phyloP scores from a whole-genome alignment of 2,888 invertebrate species.

The Drosophila rellima region DNA sequence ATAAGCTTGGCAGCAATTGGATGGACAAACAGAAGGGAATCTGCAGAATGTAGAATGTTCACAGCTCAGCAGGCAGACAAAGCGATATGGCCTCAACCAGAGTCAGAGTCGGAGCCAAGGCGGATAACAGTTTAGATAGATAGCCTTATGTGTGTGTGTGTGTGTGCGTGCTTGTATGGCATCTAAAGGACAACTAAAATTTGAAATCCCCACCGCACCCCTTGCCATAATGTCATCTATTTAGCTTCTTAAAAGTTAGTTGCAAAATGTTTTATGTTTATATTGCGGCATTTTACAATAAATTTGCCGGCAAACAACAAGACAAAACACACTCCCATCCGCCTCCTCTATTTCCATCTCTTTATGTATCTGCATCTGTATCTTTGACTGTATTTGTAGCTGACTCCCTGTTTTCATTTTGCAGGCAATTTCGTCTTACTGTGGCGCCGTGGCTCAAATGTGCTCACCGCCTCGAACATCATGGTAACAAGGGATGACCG shows the following conservation, averaged over 20 bases:
- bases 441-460: conserved; percentile 90
- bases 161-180: conserved; percentile 6
- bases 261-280: conserved; percentile 63
- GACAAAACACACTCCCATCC: conserved; percentile 32
- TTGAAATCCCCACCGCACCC: conserved; percentile 4
- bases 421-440: conserved; percentile 89
- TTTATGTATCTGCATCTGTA: conserved; percentile 4
- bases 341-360: conserved; percentile 7
- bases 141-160: conserved; percentile 27
- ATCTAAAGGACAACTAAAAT: conserved; percentile 41
- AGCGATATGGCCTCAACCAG: conserved; percentile 17
- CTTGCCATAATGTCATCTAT: conserved; percentile 43
- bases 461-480: conserved; percentile 90
- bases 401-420: conserved; percentile 39
- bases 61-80: conserved; percentile 60
- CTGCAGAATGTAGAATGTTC: conserved; percentile 60
- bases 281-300: conserved; percentile 73
- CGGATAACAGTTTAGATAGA: conserved; percentile 54
- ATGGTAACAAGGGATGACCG: conserved; percentile 90
- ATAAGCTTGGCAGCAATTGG: conserved; percentile 45
- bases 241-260: conserved; percentile 55
- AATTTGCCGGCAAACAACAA: conserved; percentile 59
- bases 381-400: conserved; percentile 1
- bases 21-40: conserved; percentile 70
- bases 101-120: conserved; percentile 20